Conservation (phyloP, 1,140 invertebrate genomes). For the Pristionchus pacificus region DNA sequence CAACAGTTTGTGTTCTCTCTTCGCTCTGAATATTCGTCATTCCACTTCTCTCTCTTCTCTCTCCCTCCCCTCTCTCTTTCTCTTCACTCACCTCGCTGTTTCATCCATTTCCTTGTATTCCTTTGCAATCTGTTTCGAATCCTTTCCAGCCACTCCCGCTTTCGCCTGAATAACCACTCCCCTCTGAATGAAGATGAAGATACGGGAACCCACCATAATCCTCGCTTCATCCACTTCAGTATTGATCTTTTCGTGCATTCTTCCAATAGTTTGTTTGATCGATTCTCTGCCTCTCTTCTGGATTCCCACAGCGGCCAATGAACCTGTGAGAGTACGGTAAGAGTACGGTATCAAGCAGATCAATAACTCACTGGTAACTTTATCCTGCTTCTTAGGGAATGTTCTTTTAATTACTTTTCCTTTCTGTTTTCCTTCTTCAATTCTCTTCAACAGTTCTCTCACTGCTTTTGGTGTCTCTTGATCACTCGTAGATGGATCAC, state of each 20-base stretch:
- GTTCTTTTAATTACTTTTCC: slow-evolving; percentile 5
- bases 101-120: slow-evolving; percentile 31
- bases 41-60: neutral
- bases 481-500: too few relatives aligned
- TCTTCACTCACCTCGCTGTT: slow-evolving; percentile 21
- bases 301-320: slow-evolving; percentile 1
- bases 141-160: slow-evolving; percentile 26
- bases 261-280: slow-evolving; percentile 10
- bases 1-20: neutral
- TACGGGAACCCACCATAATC: too few relatives aligned
- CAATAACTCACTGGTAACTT: neutral
- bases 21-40: neutral
- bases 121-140: slow-evolving; percentile 18
- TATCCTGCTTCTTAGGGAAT: slow-evolving; percentile 1
- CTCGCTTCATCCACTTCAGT: slow-evolving; percentile 17
- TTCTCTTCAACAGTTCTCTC: slow-evolving; percentile 10
- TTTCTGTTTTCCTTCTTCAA: slow-evolving; percentile 28
- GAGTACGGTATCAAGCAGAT: slow-evolving; percentile 1
- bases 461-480: slow-evolving; percentile 19
- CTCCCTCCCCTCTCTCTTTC: slow-evolving; percentile 10
- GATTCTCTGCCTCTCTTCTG: slow-evolving; percentile 25
- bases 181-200: too few relatives aligned
- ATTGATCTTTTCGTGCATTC: slow-evolving; percentile 24
- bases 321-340: too few relatives aligned
- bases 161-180: too few relatives aligned